Evolutionary conservation across 2,888 invertebrate genomes (phyloP), one percentile per base, ranked within the genome.

Genomic region (Antheraea assamensis): DNA sequence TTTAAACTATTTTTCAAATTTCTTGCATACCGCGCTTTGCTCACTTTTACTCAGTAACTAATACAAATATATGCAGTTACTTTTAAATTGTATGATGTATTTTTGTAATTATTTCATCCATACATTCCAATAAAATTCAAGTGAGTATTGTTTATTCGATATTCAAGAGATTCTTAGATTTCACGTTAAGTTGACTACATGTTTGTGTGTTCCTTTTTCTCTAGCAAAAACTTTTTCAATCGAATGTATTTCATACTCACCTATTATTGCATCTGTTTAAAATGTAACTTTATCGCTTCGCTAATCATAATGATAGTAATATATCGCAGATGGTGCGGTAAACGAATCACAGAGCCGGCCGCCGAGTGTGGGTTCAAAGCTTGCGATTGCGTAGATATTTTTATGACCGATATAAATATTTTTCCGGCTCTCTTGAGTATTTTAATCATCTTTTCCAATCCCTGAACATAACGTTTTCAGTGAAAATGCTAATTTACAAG

Each of bases 321-420:
- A 58, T 58, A 58, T 58, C n/a, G 24, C 58, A 58, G 24, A 24
- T 58, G 58, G 24, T 58, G 24, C 10, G 58, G 10, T 58, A 58
- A 58, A 58, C 10, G 24, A 24, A 58, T 58, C 10, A 19, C 21
- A 58, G 58, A 24, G 24, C 24, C 13, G 24, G n/a, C n/a, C 58
- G 24, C 24, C 21, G 58, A 24, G 58, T n/a, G 58, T 58, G 24
- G 58, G 24, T 58, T 58, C 24, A 24, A 58, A 58, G 58, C 58
- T 24, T 24, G 24, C 58, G 24, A 24, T 5, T 58, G 24, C 24
- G 3, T 58, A 27, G 58, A 58, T 58, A 24, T 64, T 64, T 30
- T 64, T 64, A 64, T 64, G 30, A 64, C 61, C 15, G 7, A 64
- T 30, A 64, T 30, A 58, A 64, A 30, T 64, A 64, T 64, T 64